Base-by-base conservation (phyloP, 2,797 vertebrate species). In the Lepus townsendii region DNA sequence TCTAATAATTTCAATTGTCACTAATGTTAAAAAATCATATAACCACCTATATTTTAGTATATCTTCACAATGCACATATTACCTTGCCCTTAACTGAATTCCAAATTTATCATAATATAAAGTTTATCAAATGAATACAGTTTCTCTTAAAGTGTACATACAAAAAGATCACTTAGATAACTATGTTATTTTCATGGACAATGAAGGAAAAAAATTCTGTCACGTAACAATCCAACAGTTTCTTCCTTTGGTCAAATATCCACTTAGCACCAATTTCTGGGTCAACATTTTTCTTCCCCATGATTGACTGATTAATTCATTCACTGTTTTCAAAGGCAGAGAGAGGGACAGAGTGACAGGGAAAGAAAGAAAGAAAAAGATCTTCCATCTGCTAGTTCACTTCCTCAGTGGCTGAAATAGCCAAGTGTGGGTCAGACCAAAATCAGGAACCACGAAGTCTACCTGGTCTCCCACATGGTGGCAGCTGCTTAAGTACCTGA, bases 81-180 rank as follows among this genome's bases (percentile, higher is more conserved):
- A 93, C 90, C 76, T 88, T 93, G n/a, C 72, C 24, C 27, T 90
- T n/a, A 85, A 76, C 38, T 14, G 42, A 88, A 92, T 27, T 78
- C 57, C 65, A 95, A 92, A 89, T 87, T 13, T 93, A 77, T 90
- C 50, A 90, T 88, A 96, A 92, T 65, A 92, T n/a, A 19, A 83
- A 54, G 19, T 19, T 93, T 42, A 93, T 3, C 72, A 92, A 88
- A 86, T 63, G 30, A 93, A 82, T 83, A 32, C 66, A 16, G 94
- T 86, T 96, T 88, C 62, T 92, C 69, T 78, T 26, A 72, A 97
- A 94, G 26, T 91, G 85, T 30, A 86, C 3, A 82, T 35, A 90
- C 19, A 30, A 73, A 71, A 94, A 93, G 69, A 66, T 52, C n/a
- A 85, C 75, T 75, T 90, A 30, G 52, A 80, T 1, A 77, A 14